A percentile compares a stretch with the other conserved stretches of the same genome.
These are phyloP conservation scores for Drosophila macrospina DNA, from an alignment of 2,888 invertebrate species.

Conservation along the genomic window DNA sequence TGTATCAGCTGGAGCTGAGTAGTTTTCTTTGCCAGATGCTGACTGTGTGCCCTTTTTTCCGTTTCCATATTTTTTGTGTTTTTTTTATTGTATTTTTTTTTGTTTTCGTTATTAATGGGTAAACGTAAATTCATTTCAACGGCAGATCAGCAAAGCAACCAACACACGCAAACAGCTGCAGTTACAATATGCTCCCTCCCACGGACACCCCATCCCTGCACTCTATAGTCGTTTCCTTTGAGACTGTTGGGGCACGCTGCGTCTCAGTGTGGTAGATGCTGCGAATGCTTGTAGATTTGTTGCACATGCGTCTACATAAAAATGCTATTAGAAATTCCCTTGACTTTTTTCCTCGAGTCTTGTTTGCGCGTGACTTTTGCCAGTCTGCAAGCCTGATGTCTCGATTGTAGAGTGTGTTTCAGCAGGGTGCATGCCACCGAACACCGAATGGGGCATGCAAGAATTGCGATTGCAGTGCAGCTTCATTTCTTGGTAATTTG, in stretches of 20 bases:
- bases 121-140: constrained; percentile 49
- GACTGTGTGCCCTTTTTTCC: constrained; percentile 4
- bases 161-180: constrained; percentile 6
- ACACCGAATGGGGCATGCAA: not conserved
- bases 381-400: constrained; percentile 11
- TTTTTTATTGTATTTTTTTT: not conserved
- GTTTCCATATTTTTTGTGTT: not conserved
- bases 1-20: constrained; percentile 35
- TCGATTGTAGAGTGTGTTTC: constrained; percentile 1
- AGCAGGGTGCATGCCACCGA: constrained; percentile 6
- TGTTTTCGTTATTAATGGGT: constrained; percentile 43
- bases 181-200: not conserved
- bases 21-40: constrained; percentile 26
- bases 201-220: too few species aligned
- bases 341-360: constrained; percentile 11
- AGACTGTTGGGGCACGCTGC: not conserved
- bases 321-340: constrained; percentile 29
- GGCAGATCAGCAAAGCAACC: constrained; percentile 25
- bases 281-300: constrained; percentile 28
- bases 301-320: constrained; percentile 38
- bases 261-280: constrained; percentile 2
- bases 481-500: constrained; percentile 16
- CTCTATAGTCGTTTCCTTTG: not conserved
- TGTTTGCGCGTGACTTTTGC: constrained; percentile 10
- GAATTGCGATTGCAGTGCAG: constrained; percentile 2